Conservation (phyloP, 2,113 vertebrate species). For the Picathartes gymnocephalus region DNA sequence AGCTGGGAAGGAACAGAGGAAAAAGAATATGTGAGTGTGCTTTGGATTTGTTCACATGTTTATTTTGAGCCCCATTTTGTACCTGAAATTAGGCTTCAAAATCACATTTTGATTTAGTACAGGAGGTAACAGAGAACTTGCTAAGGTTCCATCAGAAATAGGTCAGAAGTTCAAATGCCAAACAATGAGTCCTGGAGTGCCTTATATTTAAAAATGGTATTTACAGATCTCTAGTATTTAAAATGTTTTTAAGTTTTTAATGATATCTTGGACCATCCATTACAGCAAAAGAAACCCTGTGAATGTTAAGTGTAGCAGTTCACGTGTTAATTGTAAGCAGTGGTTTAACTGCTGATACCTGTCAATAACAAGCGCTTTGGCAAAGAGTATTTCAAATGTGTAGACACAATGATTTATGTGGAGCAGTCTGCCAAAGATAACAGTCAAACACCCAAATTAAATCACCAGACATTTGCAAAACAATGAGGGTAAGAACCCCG, state of each 20-base stretch:
- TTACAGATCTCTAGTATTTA: not conserved
- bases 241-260: not conserved
- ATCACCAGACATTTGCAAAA: not conserved
- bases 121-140: not conserved
- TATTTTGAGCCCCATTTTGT: not conserved
- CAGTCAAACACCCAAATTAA: not conserved
- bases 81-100: not conserved
- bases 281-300: not conserved
- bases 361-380: not conserved
- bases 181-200: not conserved
- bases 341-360: not conserved
- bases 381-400: not conserved
- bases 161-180: not conserved
- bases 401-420: not conserved
- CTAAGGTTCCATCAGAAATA: not conserved
- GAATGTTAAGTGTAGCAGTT: not conserved
- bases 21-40: not conserved
- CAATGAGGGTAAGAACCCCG: not conserved
- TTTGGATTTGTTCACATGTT: slow-evolving; percentile 28
- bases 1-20: not conserved
- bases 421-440: not conserved
- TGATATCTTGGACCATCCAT: not conserved
- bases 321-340: not conserved
- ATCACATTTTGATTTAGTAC: not conserved
- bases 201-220: not conserved